Base-by-base conservation (phyloP, 2,113 vertebrate genomes). In the Pelvicachromis taeniatus region DNA sequence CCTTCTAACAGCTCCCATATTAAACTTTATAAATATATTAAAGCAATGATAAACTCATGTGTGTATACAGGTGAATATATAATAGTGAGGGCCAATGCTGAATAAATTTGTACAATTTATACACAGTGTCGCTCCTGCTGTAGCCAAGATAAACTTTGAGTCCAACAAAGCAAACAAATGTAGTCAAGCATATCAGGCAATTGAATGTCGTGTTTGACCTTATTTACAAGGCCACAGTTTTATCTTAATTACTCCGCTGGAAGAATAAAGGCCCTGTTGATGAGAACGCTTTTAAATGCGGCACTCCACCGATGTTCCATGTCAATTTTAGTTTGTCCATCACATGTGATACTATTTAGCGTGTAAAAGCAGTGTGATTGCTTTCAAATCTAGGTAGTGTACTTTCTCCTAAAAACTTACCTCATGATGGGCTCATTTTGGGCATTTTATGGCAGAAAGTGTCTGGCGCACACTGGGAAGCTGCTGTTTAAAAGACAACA, bases 71-170 rank as follows among this genome's bases (percentile, higher is more conserved):
- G 65, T 73, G 40, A 17, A 48, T 73, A 45, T 70, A 7, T 73
- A 23, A 48, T 29, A 7, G 68, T 42, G 29, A 19, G 17, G 65
- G 9, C 9, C 40, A 45, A 29, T 48, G 40, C 23, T 80, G 77
- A 87, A 81, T 79, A 87, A 86, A 91, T 89, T 73, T 88, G 85
- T 85, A 63, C 88, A 89, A 85, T 92, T 40, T 86, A 94, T 80
- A 78, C 21, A 78, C 83, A 78, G 29, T 14, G 88, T 90, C 80
- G 17, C 80, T 31, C 52, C 85, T 77, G 81, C 33, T 50, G 16
- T 50, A 68, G 83, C 87, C 83, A 92, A 88, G 86, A 86, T 81
- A 78, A 70, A 90, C 91, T 91, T 89, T 93, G 58, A 82, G 84
- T 87, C 88, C 85, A 91, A 89, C 90, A 85, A 54, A 63, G 52